Evolutionary conservation across 2,797 vertebrate genomes (phyloP), one percentile per base, ranked within the genome.

Genomic region (Sylvia borin): DNA sequence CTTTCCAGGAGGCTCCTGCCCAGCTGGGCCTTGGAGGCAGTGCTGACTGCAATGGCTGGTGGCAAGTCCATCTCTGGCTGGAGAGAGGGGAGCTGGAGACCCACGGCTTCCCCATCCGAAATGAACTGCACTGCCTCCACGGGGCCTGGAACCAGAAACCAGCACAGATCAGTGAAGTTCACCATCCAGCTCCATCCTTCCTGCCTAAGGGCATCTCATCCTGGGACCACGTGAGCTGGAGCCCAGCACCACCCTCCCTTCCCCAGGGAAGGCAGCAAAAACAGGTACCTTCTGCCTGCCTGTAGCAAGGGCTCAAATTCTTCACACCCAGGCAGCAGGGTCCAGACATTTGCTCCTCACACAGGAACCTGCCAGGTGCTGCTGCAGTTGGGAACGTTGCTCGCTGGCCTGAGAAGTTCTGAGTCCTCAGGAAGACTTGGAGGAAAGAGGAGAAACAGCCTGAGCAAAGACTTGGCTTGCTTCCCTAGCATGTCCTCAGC

Each of bases 1-100:
- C 88, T 97, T 60, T 98, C 97, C 93, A 96, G 91, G 38, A 96
- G 77, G 40, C 90, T 97, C 60, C 97, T 95, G 75, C 85, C 92
- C 81, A 93, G 93, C 53, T 92, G 95, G 50, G 75, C 89, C 68
- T 95, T 91, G 74, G 97, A 89, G 58, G 84, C 70, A 65, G 92
- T 18, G 19, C 93, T 75, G 24, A 86, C 54, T 1, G 42, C 48
- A 31, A 43, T 2, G 57, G 84, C 50, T 1, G 75, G 31, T 0
- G 82, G 67, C 42, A 97, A 60, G 24, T 97, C 97, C 32, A n/a
- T 32, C 19, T 95, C 94, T 0, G 72, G 70, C 27, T 96, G 96
- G 16, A 88, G 70, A 66, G 87, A 26, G 7, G 94, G 50, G 11
- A 94, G 67, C 38, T 93, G 96, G 62, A 96, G 85, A 58, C 96